phyloP scores from a whole-genome alignment of 2,888 invertebrate genomes.

The Pimpla rufipes region DNA sequence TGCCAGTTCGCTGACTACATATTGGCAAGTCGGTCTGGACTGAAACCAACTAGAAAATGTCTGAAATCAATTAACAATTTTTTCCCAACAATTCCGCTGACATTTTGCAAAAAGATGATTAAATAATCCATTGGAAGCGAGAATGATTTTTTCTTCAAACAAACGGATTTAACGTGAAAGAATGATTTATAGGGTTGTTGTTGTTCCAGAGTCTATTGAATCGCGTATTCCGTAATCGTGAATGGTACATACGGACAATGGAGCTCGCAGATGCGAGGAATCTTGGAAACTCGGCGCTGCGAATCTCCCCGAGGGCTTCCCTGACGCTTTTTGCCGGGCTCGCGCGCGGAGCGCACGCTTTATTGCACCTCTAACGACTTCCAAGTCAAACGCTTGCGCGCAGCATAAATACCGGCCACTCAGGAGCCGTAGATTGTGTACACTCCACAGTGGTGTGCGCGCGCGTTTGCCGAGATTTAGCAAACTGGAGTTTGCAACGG shows the following conservation, averaged over 20 bases:
- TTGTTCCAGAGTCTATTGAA: not conserved
- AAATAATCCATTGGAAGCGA: too few species aligned
- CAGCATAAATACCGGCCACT: constrained; percentile 50
- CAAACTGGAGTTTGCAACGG: constrained; percentile 45
- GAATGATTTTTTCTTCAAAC: not conserved
- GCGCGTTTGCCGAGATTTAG: constrained; percentile 46
- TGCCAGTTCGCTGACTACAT: too few species aligned
- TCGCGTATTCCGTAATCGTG: not conserved
- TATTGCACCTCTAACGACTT: constrained; percentile 60
- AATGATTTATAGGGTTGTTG: not conserved
- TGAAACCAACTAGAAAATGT: too few species aligned
- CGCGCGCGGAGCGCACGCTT: constrained; percentile 18
- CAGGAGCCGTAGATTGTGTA: constrained; percentile 36
- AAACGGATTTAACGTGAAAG: not conserved
- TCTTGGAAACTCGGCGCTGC: constrained; percentile 47
- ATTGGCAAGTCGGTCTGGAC: too few species aligned
- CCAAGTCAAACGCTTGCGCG: constrained; percentile 40
- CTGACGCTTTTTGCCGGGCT: constrained; percentile 48
- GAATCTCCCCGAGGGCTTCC: constrained; percentile 42
- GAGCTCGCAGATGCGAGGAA: constrained; percentile 1
- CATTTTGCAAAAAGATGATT: too few species aligned
- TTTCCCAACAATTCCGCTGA: too few species aligned
- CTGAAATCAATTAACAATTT: too few species aligned
- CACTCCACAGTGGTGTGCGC: not conserved
- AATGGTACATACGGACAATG: not conserved